phyloP scores from a whole-genome alignment of 2,113 vertebrate species.

The Phycodurus eques region DNA sequence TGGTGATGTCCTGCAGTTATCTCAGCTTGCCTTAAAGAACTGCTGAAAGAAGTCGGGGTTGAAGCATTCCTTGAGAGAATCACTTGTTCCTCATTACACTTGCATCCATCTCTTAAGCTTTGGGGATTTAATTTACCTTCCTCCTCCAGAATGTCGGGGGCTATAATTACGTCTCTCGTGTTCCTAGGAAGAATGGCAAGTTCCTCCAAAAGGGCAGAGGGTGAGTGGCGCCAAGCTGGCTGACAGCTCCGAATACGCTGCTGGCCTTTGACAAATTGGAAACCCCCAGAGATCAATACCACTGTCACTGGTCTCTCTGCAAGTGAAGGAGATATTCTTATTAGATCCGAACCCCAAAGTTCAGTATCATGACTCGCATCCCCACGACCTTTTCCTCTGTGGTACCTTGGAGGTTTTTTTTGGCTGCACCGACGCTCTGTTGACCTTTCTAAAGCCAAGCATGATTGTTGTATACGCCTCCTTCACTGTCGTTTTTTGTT shows the following conservation, averaged over 20 bases:
- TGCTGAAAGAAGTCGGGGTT: background rate
- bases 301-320: constrained; percentile 27
- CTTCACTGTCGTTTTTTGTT: constrained; percentile 3
- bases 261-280: constrained; percentile 65
- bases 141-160: constrained; percentile 26
- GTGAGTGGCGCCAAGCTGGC: constrained; percentile 23
- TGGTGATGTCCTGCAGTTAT: background rate
- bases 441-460: constrained; percentile 50
- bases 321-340: constrained; percentile 58
- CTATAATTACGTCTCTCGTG: constrained; percentile 47
- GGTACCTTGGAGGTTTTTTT: constrained; percentile 40
- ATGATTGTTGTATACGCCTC: constrained; percentile 25
- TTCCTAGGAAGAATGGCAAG: constrained; percentile 36
- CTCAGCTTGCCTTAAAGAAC: background rate
- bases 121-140: constrained; percentile 36
- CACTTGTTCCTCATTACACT: constrained; percentile 22
- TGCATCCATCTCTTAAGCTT: background rate
- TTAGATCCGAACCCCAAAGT: constrained; percentile 62
- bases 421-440: constrained; percentile 22
- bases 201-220: constrained; percentile 59
- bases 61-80: constrained; percentile 11
- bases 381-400: constrained; percentile 59
- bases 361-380: constrained; percentile 57
- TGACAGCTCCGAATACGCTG: constrained; percentile 64
- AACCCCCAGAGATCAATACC: constrained; percentile 64